Base-by-base conservation (phyloP, 2,113 vertebrate genomes). In the Erpornis zantholeuca region DNA sequence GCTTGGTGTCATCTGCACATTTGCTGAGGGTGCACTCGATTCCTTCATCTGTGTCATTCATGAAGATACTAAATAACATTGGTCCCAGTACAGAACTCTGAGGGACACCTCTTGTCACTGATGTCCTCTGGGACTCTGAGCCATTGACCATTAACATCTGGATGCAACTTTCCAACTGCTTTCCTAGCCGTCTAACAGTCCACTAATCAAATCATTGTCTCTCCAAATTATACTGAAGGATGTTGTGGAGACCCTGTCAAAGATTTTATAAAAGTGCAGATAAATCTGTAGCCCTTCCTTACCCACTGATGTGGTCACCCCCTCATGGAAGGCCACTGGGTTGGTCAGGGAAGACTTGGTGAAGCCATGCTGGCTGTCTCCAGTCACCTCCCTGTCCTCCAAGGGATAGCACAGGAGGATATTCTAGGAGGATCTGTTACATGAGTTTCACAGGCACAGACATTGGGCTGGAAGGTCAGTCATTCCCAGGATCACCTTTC, bases 31-130 rank as follows among this genome's bases (percentile, higher is more conserved):
- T 35, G 9, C 23, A n/a, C 40, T 64, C 0, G 0, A 44, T 35
- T n/a, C 31, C 31, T 59, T 42, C 0, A 0, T 22, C 7, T 3
- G 2, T 44, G 12, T 10, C 17, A 25, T 47, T 56, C n/a, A 5
- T 60, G 33, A 36, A 68, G 9, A 22, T 33, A 44, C 8, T 8
- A 36, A 68, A 50, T 22, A 52, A 50, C 31, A 31, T 3, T 14
- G 9, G 44, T 52, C 13, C 4, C 27, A 44, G 2, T 36, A 28
- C 1, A 3, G 14, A 33, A 7, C 5, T 15, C 31, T 68, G 33
- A 60, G 22, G 14, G 8, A 31, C 17, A 18, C 4, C 6, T 33
- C 5, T 54, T 52, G 38, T 28, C 33, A 44, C 22, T 53, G 22
- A 53, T 38, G 8, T 31, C 45, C 54, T 36, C 11, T 8, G 10